Evolutionary conservation across 2,888 invertebrate species (phyloP).

Genomic region (Zhuqinia jingwanae): DNA sequence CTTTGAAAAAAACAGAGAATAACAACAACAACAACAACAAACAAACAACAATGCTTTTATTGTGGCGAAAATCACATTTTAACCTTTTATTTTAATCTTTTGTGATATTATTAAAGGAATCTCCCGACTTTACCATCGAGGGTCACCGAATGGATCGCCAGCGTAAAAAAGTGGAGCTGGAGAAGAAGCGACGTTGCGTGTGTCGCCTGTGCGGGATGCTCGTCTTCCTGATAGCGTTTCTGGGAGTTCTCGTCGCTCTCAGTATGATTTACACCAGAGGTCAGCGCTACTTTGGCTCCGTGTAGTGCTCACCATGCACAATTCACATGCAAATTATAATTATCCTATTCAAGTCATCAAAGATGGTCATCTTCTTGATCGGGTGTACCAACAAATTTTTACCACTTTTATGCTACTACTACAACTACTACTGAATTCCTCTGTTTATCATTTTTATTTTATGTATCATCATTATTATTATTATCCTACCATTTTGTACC

Average conservation of each 20-base stretch:
- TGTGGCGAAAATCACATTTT: too few species aligned
- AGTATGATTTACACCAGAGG: conserved; percentile 79
- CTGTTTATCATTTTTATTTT: background rate
- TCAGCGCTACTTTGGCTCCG: conserved; percentile 79
- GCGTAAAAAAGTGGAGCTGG: conserved; percentile 76
- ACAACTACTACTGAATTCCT: background rate
- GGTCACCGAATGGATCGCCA: conserved; percentile 78
- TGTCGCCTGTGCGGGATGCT: conserved; percentile 78
- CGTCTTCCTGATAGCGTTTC: conserved; percentile 78
- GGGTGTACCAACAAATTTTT: conserved; percentile 6
- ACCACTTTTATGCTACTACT: background rate
- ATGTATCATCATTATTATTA: background rate
- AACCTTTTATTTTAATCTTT: too few species aligned
- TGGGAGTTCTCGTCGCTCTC: conserved; percentile 79
- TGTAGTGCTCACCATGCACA: conserved; percentile 57
- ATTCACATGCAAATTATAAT: conserved; percentile 26
- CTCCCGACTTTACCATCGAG: conserved; percentile 79
- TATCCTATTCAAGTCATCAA: conserved; percentile 31
- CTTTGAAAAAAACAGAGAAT: background rate
- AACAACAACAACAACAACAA: background rate
- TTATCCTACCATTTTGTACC: conserved; percentile 60
- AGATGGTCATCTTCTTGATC: conserved; percentile 47
- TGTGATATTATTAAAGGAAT: conserved; percentile 75
- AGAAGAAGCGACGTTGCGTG: conserved; percentile 77
- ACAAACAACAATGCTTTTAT: too few species aligned